A percentile compares a stretch with the other conserved stretches of the same genome.
Evolutionary conservation across 2,888 invertebrate genomes (phyloP).

Genomic region (Peribatodes rhomboidaria): DNA sequence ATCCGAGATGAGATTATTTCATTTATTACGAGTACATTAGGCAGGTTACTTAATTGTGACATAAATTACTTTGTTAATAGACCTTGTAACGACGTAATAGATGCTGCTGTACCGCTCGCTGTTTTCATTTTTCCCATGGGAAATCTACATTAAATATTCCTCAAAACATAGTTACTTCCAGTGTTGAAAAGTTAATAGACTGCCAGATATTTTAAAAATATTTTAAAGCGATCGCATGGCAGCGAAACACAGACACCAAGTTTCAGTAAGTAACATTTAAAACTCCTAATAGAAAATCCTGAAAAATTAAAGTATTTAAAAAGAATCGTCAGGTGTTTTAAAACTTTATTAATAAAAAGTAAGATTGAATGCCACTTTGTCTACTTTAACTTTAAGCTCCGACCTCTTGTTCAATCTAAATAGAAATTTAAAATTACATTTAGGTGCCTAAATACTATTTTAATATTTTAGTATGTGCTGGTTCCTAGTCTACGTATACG

Average conservation of each 20-base stretch:
- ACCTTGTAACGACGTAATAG: background rate
- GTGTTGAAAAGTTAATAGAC: conserved; percentile 10
- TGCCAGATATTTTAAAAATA: background rate
- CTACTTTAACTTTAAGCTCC: background rate
- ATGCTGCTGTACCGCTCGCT: conserved; percentile 11
- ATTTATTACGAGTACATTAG: conserved; percentile 35
- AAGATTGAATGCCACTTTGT: background rate
- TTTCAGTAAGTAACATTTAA: background rate
- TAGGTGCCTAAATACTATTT: background rate
- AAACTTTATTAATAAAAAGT: conserved; percentile 29
- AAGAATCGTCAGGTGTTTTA: conserved; percentile 17
- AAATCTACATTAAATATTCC: conserved; percentile 13
- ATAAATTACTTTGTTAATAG: conserved; percentile 30
- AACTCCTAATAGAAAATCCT: background rate
- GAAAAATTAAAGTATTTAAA: background rate
- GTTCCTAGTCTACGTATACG: background rate
- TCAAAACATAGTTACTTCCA: conserved; percentile 6
- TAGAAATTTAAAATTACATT: too few species aligned
- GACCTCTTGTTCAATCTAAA: background rate
- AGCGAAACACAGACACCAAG: background rate
- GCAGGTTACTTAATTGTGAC: conserved; percentile 36
- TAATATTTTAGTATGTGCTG: background rate
- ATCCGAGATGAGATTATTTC: conserved; percentile 37
- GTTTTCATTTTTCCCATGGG: conserved; percentile 21
- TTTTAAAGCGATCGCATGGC: background rate